Conservation (phyloP, 2,113 vertebrate species). For the Raja brachyura region DNA sequence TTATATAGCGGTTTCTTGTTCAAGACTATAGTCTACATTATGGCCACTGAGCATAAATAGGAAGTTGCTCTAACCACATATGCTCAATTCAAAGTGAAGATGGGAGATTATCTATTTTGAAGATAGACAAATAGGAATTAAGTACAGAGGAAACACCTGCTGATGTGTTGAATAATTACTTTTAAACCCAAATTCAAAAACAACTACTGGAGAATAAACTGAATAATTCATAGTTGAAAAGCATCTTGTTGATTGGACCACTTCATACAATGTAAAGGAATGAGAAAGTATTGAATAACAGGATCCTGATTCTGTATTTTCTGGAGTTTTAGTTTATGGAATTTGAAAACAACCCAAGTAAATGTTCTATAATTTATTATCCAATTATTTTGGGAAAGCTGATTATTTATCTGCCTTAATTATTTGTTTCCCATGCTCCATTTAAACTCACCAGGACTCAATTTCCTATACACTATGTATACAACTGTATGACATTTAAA, state of each 20-base stretch:
- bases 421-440: too few relatives aligned
- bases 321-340: neutral
- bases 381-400: neutral
- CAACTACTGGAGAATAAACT: neutral
- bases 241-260: neutral
- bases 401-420: too few relatives aligned
- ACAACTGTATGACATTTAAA: too few relatives aligned
- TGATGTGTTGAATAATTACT: neutral
- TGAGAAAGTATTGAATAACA: neutral
- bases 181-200: neutral
- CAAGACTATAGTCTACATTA: neutral
- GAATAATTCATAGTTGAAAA: neutral
- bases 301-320: neutral
- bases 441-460: too few relatives aligned
- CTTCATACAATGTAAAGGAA: neutral
- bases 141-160: neutral
- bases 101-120: neutral
- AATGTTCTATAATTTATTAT: too few relatives aligned
- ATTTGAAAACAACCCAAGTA: neutral
- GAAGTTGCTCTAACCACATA: neutral
- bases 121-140: neutral
- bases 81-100: neutral
- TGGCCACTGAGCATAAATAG: neutral
- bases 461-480: too few relatives aligned
- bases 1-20: neutral